These are phyloP conservation scores for Heliconius hewitsoni DNA, from an alignment of 1,140 invertebrate genomes.

Conservation along the genomic window DNA sequence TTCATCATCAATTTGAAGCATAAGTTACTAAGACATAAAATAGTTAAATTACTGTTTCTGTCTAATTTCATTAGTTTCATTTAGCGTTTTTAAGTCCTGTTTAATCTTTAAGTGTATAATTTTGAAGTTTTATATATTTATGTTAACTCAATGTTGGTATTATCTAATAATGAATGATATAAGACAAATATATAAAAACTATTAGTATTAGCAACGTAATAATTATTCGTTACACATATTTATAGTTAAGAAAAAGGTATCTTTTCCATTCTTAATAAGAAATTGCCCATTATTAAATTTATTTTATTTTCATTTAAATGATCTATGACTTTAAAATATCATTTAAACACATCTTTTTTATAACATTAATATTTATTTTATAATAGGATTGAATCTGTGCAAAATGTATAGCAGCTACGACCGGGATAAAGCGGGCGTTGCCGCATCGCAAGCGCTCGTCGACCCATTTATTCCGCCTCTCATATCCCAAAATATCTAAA, in stretches of 20 bases:
- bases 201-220: neutral
- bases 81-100: neutral
- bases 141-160: too few species aligned
- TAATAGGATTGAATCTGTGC: conserved; percentile 51
- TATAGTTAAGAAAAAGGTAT: neutral
- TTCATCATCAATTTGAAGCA: neutral
- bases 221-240: neutral
- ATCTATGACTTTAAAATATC: neutral
- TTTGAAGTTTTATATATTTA: too few species aligned
- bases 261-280: neutral
- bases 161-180: too few species aligned
- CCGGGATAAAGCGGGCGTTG: conserved; percentile 75
- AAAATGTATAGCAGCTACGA: conserved; percentile 66
- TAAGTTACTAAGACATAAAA: neutral
- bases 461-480: conserved; percentile 74
- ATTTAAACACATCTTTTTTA: neutral
- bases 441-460: conserved; percentile 63
- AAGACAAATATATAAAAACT: too few species aligned
- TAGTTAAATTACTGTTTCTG: neutral
- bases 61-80: neutral
- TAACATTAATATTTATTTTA: conserved; percentile 22
- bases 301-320: neutral
- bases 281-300: neutral
- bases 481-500: conserved; percentile 79
- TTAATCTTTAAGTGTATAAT: neutral